Percentiles rank a stretch among this genome's conserved stretches.
phyloP scores from a whole-genome alignment of 2,113 vertebrate species.

The Bambusicola thoracicus region DNA sequence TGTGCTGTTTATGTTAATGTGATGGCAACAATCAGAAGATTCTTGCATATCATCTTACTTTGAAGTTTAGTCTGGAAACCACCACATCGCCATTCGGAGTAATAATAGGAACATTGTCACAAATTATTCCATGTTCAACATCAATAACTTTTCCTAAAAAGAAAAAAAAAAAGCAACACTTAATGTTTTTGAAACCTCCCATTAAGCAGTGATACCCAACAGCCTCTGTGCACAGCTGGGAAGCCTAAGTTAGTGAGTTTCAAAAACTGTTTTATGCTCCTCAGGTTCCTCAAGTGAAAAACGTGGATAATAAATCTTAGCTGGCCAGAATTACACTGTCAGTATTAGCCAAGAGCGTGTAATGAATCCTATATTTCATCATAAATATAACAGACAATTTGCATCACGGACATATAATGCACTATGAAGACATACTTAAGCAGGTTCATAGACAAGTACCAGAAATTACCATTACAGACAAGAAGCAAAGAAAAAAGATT shows the following conservation, averaged over 20 bases:
- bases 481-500: neutral
- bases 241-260: neutral
- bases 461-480: neutral
- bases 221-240: neutral
- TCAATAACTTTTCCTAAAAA: conserved; percentile 92
- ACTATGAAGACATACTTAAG: neutral
- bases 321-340: neutral
- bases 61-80: conserved; percentile 92
- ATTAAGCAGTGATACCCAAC: neutral
- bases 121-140: conserved; percentile 96
- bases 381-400: neutral
- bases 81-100: conserved; percentile 98
- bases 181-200: conserved; percentile 20
- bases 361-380: neutral
- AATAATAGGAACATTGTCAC: conserved; percentile 96
- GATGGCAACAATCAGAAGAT: conserved; percentile 79
- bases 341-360: neutral
- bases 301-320: neutral
- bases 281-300: neutral
- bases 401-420: neutral
- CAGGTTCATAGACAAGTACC: neutral
- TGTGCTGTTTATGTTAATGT: conserved; percentile 76
- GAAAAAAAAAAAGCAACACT: neutral
- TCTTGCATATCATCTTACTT: conserved; percentile 86
- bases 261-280: neutral